phyloP scores from a whole-genome alignment of 2,797 vertebrate genomes.

The Chanos chanos region DNA sequence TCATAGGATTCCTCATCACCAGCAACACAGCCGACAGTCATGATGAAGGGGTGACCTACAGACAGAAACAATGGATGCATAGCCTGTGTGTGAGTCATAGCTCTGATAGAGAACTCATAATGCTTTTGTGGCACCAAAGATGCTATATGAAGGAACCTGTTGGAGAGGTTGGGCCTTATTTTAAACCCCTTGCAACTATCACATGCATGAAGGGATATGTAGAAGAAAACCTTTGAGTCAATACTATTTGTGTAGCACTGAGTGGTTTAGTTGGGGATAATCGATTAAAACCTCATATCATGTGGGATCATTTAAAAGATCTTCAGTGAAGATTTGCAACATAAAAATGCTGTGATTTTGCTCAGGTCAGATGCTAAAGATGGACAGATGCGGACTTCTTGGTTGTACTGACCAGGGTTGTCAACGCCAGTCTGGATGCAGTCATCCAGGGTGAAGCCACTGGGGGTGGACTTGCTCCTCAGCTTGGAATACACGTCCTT shows the following conservation, averaged over 20 bases:
- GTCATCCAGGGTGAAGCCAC: constrained; percentile 90
- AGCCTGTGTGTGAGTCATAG: background rate
- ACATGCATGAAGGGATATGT: too few relatives aligned
- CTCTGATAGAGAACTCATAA: background rate
- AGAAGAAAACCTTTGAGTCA: too few relatives aligned
- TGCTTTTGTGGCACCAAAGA: too few relatives aligned
- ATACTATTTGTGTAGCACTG: too few relatives aligned
- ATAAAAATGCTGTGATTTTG: background rate
- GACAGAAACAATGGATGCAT: background rate
- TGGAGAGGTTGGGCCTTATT: too few relatives aligned
- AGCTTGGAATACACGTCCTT: constrained; percentile 81
- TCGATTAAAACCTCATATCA: too few relatives aligned
- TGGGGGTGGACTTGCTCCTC: constrained; percentile 86
- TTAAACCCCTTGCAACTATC: too few relatives aligned
- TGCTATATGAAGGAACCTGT: too few relatives aligned
- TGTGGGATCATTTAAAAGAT: too few relatives aligned
- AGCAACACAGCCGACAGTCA: constrained; percentile 81
- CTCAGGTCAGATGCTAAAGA: constrained; percentile 9
- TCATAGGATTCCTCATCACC: constrained; percentile 78
- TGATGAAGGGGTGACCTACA: constrained; percentile 88
- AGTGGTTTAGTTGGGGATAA: too few relatives aligned
- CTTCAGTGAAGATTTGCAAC: too few relatives aligned
- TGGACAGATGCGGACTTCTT: too few relatives aligned
- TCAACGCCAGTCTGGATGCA: constrained; percentile 90
- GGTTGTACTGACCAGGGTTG: constrained; percentile 87